Evolutionary conservation across 2,888 invertebrate species (phyloP).

Genomic region (Octonoba sinensis): DNA sequence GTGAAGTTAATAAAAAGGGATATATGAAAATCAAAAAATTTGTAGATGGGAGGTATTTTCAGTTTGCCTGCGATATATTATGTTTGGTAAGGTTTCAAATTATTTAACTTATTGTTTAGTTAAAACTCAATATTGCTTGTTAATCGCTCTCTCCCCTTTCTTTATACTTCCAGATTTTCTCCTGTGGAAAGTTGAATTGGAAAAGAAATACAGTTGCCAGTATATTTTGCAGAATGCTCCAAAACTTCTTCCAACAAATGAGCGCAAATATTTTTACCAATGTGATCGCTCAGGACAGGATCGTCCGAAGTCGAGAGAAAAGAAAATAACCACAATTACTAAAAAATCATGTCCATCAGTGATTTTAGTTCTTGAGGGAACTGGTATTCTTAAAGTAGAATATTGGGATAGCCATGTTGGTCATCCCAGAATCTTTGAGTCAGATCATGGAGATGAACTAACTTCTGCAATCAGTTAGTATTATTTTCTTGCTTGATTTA

Average conservation of each 20-base stretch:
- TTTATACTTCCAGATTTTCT: conserved; percentile 36
- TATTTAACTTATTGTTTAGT: no score
- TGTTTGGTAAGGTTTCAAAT: no score
- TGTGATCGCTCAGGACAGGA: conserved; percentile 30
- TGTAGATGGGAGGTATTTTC: no score
- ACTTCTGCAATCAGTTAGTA: conserved; percentile 40
- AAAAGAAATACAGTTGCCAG: conserved; percentile 33
- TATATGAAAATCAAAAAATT: no score
- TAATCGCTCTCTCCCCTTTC: not conserved
- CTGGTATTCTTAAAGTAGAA: conserved; percentile 33
- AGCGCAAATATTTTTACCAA: conserved; percentile 39
- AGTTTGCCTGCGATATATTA: no score
- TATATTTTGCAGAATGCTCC: conserved; percentile 22
- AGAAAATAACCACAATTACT: not conserved
- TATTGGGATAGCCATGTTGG: conserved; percentile 48
- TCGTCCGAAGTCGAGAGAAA: conserved; percentile 11
- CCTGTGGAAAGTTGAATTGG: conserved; percentile 43
- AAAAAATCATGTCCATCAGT: conserved; percentile 39
- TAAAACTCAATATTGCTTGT: not conserved
- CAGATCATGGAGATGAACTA: conserved; percentile 6
- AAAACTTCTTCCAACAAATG: conserved; percentile 19
- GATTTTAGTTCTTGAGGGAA: conserved; percentile 36
- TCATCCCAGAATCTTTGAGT: not conserved
- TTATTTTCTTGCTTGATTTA: not conserved
- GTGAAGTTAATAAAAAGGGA: no score